Evolutionary conservation across 2,113 vertebrate species (phyloP), one percentile per base, ranked within the genome.

Genomic region (Colistium nudipinnis): DNA sequence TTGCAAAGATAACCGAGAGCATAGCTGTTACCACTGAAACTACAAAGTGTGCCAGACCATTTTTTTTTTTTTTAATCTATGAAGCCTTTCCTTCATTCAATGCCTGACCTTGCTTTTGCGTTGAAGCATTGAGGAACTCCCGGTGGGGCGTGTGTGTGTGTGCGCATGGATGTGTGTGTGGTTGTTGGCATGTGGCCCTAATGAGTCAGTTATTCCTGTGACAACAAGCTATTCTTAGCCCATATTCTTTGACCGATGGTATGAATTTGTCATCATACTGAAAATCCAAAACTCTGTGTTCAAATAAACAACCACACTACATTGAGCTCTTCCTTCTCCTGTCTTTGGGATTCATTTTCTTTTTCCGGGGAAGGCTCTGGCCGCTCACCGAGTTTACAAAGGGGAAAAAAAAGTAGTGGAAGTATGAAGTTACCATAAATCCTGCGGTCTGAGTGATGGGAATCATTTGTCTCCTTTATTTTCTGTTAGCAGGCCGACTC

Each of bases 381-480:
- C 64, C 60, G 47, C 45, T 64, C 33, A 38, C 49, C 70, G 68
- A 56, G 7, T 62, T 47, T 35, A 33, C 27, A 30, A 30, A 43
- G 31, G 10, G 4, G 47, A 30, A 33, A 64, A 25, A 47, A 38
- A 4, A 22, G 41, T 39, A 39, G 22, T 38, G 39, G 24, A 76
- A 72, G 60, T 69, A 67, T 63, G 45, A 75, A 31, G 61, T 57
- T 52, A 30, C 35, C 72, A 70, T 87, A 61, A 67, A 67, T 74
- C 51, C 27, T 30, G 53, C 3, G 22, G 43, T 45, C 75, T 1
- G 5, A 59, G 14, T 47, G 62, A 76, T 74, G 24, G 17, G 31
- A 83, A 75, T 76, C 17, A 43, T 78, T 83, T 81, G 63, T 80
- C 31, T 72, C 49, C 74, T 81, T 80, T 62, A 71, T 74, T 76